phyloP scores from a whole-genome alignment of 2,888 invertebrate species.

The Diloba caeruleocephala region DNA sequence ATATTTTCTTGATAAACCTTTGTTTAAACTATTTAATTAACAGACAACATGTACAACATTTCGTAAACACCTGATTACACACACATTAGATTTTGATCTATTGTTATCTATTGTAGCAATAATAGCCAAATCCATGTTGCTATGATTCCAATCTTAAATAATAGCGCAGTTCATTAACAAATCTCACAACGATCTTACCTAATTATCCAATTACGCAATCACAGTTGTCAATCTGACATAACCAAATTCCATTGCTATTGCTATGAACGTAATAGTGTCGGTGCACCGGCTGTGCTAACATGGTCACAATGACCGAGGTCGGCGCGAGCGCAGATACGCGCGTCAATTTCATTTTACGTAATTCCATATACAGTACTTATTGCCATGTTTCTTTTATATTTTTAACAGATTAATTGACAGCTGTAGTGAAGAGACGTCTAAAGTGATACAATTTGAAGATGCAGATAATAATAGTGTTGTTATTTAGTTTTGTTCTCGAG shows the following conservation, averaged over 20 bases:
- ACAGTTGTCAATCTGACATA: slow-evolving; percentile 25
- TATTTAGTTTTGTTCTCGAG: slow-evolving; percentile 52
- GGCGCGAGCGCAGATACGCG: slow-evolving; percentile 58
- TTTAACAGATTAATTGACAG: slow-evolving; percentile 16
- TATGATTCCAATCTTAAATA: background rate
- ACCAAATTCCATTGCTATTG: slow-evolving; percentile 36
- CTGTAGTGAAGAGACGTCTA: slow-evolving; percentile 11
- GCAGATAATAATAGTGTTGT: slow-evolving; percentile 39
- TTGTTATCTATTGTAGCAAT: too few relatives aligned
- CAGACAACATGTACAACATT: too few relatives aligned
- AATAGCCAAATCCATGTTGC: background rate
- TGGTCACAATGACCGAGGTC: slow-evolving; percentile 70
- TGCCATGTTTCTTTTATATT: slow-evolving; percentile 25
- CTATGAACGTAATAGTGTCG: slow-evolving; percentile 53
- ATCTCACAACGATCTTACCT: background rate
- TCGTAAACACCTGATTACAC: too few relatives aligned
- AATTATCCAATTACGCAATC: slow-evolving; percentile 29
- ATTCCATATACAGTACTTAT: slow-evolving; percentile 29
- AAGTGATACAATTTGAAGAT: slow-evolving; percentile 18
- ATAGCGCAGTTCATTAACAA: background rate
- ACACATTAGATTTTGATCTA: too few relatives aligned
- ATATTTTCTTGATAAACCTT: too few relatives aligned
- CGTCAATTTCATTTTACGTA: slow-evolving; percentile 46
- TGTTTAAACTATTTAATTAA: too few relatives aligned
- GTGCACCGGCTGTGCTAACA: slow-evolving; percentile 62